phyloP scores from a whole-genome alignment of 2,113 vertebrate species.

The Epinephelus lanceolatus region DNA sequence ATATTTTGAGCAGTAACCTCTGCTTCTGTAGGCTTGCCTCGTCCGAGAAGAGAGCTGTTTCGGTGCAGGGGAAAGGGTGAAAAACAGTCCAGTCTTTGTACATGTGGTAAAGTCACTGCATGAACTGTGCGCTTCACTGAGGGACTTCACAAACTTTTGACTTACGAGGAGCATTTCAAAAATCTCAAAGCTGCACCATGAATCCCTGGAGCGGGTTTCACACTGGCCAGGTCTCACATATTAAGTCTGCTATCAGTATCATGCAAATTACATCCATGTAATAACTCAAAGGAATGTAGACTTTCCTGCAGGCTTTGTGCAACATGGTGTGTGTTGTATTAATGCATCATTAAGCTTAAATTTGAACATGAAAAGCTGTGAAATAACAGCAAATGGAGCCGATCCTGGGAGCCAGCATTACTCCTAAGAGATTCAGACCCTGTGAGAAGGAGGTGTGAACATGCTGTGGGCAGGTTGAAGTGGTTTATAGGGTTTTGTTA shows the following conservation, averaged over 20 bases:
- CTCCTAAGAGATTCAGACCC: slow-evolving; percentile 1
- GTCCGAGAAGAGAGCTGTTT: slow-evolving; percentile 28
- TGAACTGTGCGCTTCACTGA: slow-evolving; percentile 41
- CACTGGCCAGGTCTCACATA: slow-evolving; percentile 1
- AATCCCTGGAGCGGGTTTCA: slow-evolving; percentile 2
- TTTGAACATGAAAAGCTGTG: not conserved
- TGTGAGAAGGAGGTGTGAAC: slow-evolving; percentile 63
- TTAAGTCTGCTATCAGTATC: slow-evolving; percentile 11
- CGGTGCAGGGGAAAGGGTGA: slow-evolving; percentile 12
- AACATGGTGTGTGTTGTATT: not conserved
- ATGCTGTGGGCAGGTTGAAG: slow-evolving; percentile 39
- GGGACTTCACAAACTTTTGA: slow-evolving; percentile 31
- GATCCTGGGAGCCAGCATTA: not conserved
- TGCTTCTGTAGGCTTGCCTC: slow-evolving; percentile 17
- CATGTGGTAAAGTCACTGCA: slow-evolving; percentile 47
- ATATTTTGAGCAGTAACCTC: slow-evolving; percentile 35
- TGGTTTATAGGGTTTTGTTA: slow-evolving; percentile 56
- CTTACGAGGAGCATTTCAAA: slow-evolving; percentile 9
- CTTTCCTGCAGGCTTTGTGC: not conserved
- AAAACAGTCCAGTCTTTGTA: slow-evolving; percentile 67
- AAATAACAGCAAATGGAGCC: slow-evolving; percentile 9
- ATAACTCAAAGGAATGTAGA: not conserved
- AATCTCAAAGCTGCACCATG: not conserved
- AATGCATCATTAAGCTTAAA: not conserved
- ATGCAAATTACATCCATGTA: not conserved